These are phyloP conservation scores for Dendrolimus pini DNA, from an alignment of 2,888 invertebrate genomes.

Conservation along the genomic window DNA sequence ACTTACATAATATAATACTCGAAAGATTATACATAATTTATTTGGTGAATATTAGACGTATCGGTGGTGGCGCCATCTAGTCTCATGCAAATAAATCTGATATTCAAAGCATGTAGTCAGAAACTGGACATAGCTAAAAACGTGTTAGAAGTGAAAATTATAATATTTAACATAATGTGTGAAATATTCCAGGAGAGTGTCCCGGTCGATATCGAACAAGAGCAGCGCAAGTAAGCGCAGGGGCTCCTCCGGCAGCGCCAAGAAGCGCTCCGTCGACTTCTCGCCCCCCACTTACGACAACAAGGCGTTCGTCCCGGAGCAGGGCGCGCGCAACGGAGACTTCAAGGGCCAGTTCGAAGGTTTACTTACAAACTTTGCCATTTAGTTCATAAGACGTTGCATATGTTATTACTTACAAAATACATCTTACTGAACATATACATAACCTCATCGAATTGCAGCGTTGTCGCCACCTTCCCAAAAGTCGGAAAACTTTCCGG, in stretches of 20 bases:
- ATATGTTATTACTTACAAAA: too few relatives aligned
- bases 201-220: slow-evolving; percentile 40
- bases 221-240: slow-evolving; percentile 32
- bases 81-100: too few relatives aligned
- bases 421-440: too few relatives aligned
- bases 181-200: slow-evolving; percentile 30
- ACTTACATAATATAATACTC: too few relatives aligned
- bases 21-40: too few relatives aligned
- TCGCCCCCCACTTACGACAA: slow-evolving; percentile 43
- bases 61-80: too few relatives aligned
- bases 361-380: slow-evolving; percentile 2
- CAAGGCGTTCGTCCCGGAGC: slow-evolving; percentile 42
- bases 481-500: slow-evolving; percentile 15
- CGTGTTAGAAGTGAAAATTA: too few relatives aligned
- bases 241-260: slow-evolving; percentile 13
- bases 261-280: slow-evolving; percentile 60
- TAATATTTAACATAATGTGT: too few relatives aligned
- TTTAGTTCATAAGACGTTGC: slow-evolving; percentile 3
- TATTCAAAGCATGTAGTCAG: too few relatives aligned
- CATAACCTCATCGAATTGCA: too few relatives aligned
- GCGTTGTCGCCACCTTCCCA: slow-evolving; percentile 14
- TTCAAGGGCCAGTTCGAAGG: slow-evolving; percentile 24
- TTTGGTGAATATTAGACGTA: too few relatives aligned
- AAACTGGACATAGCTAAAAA: too few relatives aligned
- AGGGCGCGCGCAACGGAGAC: slow-evolving; percentile 26